These are phyloP conservation scores for Dione vanillae DNA, from an alignment of 2,888 invertebrate genomes.

Conservation along the genomic window DNA sequence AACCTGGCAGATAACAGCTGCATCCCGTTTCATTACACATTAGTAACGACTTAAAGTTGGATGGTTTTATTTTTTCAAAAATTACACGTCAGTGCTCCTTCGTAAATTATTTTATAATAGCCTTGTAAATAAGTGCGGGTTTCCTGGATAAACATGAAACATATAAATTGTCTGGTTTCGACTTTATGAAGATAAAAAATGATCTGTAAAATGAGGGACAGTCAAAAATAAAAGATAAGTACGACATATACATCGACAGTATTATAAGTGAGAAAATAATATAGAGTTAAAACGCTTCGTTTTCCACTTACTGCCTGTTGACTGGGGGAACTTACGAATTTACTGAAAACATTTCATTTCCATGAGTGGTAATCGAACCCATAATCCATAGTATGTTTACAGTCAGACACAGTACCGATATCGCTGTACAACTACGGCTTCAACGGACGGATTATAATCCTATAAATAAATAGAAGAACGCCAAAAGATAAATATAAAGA, in stretches of 20 bases:
- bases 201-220: not conserved
- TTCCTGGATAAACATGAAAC: slow-evolving; percentile 32
- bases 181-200: not conserved
- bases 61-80: slow-evolving; percentile 28
- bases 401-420: too few relatives aligned
- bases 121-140: slow-evolving; percentile 29
- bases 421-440: too few relatives aligned
- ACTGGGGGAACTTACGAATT: too few relatives aligned
- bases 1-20: slow-evolving; percentile 46
- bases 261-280: not conserved
- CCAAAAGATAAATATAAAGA: not conserved
- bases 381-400: too few relatives aligned
- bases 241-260: not conserved
- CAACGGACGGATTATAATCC: too few relatives aligned
- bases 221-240: not conserved
- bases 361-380: too few relatives aligned
- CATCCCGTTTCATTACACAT: slow-evolving; percentile 54
- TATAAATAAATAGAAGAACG: not conserved
- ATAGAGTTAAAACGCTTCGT: too few relatives aligned
- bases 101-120: slow-evolving; percentile 44
- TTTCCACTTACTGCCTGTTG: too few relatives aligned
- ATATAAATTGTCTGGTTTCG: slow-evolving; percentile 18
- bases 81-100: slow-evolving; percentile 31
- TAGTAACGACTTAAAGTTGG: slow-evolving; percentile 30
- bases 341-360: too few relatives aligned